Conservation (phyloP, 2,113 vertebrate genomes). For the Microcebus lehilahytsara region DNA sequence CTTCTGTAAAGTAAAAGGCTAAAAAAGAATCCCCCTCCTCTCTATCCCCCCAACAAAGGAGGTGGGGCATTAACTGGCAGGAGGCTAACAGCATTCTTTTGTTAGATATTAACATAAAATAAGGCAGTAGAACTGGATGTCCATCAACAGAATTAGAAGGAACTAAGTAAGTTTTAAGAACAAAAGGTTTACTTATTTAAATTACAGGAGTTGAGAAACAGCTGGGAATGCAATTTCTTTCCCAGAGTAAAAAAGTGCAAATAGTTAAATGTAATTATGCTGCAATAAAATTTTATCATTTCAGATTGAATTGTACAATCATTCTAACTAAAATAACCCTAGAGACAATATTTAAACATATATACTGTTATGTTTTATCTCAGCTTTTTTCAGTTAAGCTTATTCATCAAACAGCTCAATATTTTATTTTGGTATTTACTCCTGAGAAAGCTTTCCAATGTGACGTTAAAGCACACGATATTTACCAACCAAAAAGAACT, state of each 20-base stretch:
- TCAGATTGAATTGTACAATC: constrained; percentile 75
- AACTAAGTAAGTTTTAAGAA: constrained; percentile 87
- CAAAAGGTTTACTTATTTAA: constrained; percentile 89
- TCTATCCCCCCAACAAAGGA: constrained; percentile 83
- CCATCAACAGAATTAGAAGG: constrained; percentile 88
- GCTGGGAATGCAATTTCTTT: constrained; percentile 84
- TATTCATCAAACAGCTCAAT: constrained; percentile 53
- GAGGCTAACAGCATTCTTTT: constrained; percentile 87
- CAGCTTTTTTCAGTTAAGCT: constrained; percentile 70
- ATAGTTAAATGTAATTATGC: constrained; percentile 82
- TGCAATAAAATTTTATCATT: constrained; percentile 80
- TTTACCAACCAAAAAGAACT: constrained; percentile 43
- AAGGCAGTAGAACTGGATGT: constrained; percentile 86
- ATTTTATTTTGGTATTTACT: constrained; percentile 71
- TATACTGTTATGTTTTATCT: constrained; percentile 60
- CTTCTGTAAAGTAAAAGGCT: constrained; percentile 83
- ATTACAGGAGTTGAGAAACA: constrained; percentile 86
- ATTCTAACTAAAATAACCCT: constrained; percentile 79
- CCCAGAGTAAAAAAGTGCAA: constrained; percentile 78
- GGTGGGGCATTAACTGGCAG: constrained; percentile 80
- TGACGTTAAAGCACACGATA: constrained; percentile 56
- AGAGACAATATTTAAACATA: constrained; percentile 71
- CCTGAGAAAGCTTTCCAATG: constrained; percentile 59
- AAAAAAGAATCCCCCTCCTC: constrained; percentile 79
- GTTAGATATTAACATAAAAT: constrained; percentile 89